Base-by-base conservation (phyloP, 1,140 invertebrate species). In the Goniozus legneri region DNA sequence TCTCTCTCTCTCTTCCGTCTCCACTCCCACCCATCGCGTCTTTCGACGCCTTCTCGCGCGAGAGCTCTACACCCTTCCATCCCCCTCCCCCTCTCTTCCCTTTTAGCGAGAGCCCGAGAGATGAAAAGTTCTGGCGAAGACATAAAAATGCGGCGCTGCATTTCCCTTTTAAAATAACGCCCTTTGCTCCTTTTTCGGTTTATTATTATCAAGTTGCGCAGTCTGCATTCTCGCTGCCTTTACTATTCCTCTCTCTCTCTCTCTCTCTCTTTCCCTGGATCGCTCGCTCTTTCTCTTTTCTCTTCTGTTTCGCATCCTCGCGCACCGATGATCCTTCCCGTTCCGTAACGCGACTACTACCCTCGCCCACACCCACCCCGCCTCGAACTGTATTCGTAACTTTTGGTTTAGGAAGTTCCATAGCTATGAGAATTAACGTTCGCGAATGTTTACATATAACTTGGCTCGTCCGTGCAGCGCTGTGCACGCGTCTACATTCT, bases 111-210 rank as follows among this genome's bases (percentile, higher is more conserved):
- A 32, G 46, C 55, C 47, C 41, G 52, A 65, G 56, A 68, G 72
- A 74, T 74, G 73, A 76, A 76, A 76, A 75, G 69, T 76, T 75
- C 70, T 73, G 69, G 72, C 67, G 70, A 76, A 75, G 72, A 75
- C 71, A 76, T 76, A 76, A 74, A 75, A 76, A 75, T 70, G 67
- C 68, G 70, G 58, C 65, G 69, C 65, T 71, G 70, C 68, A 75
- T 73, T 76, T 74, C 67, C 71, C 71, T 75, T 73, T 76, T 72
- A 75, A 74, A 75, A 73, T 76, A 73, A 75, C 65, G 71, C 62
- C 64, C 65, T 67, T 71, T 71, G 62, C 64, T 67, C 56, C 61
- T 71, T 73, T 75, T 73, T 72, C 60, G 71, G 63, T 75, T 75
- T 75, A 74, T 76, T 76, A 75, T 76, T 75, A 75, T 76, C 70